Conservation (phyloP, 2,113 vertebrate species). For the Amblyopsis rosae region DNA sequence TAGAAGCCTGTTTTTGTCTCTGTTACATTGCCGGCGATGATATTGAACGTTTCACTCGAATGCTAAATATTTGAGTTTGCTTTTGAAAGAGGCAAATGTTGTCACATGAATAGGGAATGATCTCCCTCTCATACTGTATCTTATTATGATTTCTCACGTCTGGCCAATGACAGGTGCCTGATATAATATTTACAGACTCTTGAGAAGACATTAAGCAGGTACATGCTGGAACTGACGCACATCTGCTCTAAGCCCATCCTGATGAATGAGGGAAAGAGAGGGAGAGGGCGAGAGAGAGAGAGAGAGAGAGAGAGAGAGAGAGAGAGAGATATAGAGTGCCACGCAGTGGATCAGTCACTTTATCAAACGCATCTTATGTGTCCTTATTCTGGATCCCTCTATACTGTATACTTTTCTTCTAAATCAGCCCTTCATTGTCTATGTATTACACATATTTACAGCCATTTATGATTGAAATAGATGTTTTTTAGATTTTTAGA, state of each 20-base stretch:
- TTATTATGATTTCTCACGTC: slow-evolving; percentile 90
- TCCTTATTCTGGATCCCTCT: neutral
- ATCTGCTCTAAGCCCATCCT: slow-evolving; percentile 72
- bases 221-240: slow-evolving; percentile 84
- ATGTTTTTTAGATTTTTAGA: no score
- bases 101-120: slow-evolving; percentile 94
- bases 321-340: slow-evolving; percentile 23
- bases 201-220: slow-evolving; percentile 89
- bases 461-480: no score
- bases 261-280: neutral
- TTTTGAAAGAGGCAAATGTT: slow-evolving; percentile 87
- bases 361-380: slow-evolving; percentile 31
- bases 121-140: slow-evolving; percentile 84
- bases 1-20: slow-evolving; percentile 80
- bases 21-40: slow-evolving; percentile 84
- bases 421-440: neutral
- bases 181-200: slow-evolving; percentile 92
- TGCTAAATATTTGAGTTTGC: slow-evolving; percentile 97
- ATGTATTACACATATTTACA: neutral
- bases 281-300: neutral
- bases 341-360: slow-evolving; percentile 31
- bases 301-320: neutral
- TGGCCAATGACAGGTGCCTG: slow-evolving; percentile 85
- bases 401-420: slow-evolving; percentile 4
- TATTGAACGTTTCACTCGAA: slow-evolving; percentile 81